Conservation (phyloP, 2,888 invertebrate species). For the Ectemnius cavifrons region DNA sequence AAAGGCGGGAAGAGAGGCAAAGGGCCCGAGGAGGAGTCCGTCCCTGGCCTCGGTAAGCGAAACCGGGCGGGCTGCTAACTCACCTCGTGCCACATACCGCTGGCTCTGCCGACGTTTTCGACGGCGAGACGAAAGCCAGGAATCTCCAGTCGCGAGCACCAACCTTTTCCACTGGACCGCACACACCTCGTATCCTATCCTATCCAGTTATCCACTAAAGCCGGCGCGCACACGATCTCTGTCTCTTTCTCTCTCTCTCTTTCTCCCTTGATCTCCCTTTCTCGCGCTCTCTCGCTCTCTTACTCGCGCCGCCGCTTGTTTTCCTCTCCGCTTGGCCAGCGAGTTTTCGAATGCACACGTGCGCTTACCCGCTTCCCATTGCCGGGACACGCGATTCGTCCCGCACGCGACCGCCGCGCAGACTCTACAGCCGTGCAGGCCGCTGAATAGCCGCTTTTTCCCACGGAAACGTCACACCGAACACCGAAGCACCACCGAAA, state of each 20-base stretch:
- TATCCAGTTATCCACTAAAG: neutral
- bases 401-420: constrained; percentile 47
- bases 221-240: neutral
- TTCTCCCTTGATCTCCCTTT: too few species aligned
- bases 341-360: constrained; percentile 54
- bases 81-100: constrained; percentile 78
- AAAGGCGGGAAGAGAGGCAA: constrained; percentile 38
- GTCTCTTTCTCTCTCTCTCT: neutral
- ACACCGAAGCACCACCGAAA: neutral
- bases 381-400: constrained; percentile 47
- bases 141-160: constrained; percentile 22
- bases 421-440: constrained; percentile 25
- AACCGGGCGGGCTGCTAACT: constrained; percentile 69
- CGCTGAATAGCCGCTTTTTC: neutral
- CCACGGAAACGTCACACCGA: constrained; percentile 42
- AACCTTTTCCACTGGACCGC: constrained; percentile 36
- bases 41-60: constrained; percentile 66
- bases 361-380: constrained; percentile 29
- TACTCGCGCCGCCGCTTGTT: constrained; percentile 13
- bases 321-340: neutral
- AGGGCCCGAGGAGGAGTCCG: constrained; percentile 52
- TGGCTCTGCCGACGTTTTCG: constrained; percentile 62
- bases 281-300: neutral
- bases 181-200: constrained; percentile 23
- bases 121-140: constrained; percentile 46